Evolutionary conservation across 2,113 vertebrate species (phyloP).

Genomic region (Lethenteron camtschaticum): DNA sequence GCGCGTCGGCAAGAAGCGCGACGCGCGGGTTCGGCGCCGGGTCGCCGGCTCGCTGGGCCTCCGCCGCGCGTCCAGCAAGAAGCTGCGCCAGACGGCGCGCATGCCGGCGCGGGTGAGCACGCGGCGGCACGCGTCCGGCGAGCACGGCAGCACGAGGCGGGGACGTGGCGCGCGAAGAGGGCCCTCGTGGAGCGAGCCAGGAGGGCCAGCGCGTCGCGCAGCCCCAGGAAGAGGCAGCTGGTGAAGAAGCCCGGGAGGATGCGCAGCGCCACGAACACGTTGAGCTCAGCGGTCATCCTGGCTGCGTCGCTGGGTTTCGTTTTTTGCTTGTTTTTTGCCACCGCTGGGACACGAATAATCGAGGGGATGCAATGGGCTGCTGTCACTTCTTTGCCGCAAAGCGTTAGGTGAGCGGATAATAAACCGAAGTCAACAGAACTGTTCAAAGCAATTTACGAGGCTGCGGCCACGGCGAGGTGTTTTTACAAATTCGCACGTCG

Average conservation of each 20-base stretch:
- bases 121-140: conserved; percentile 40
- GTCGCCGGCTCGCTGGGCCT: conserved; percentile 68
- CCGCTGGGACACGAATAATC: too few relatives aligned
- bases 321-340: too few relatives aligned
- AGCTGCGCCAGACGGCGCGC: conserved; percentile 83
- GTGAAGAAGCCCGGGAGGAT: conserved; percentile 91
- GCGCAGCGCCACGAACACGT: conserved; percentile 74
- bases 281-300: not conserved
- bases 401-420: too few relatives aligned
- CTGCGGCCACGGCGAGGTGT: too few relatives aligned
- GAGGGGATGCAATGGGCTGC: too few relatives aligned
- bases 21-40: conserved; percentile 78
- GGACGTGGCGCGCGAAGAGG: conserved; percentile 39
- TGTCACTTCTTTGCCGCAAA: too few relatives aligned
- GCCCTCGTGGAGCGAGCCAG: conserved; percentile 31
- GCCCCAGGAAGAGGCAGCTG: conserved; percentile 81
- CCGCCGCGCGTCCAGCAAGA: conserved; percentile 76
- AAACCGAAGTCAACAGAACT: too few relatives aligned
- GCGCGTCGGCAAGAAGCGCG: conserved; percentile 33
- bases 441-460: too few relatives aligned
- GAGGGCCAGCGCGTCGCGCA: conserved; percentile 80
- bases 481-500: too few relatives aligned
- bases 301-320: too few relatives aligned
- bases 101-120: conserved; percentile 82
- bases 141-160: conserved; percentile 30